Percentiles rank a stretch among this genome's conserved stretches.
These are phyloP conservation scores for Bombus superbus DNA, from an alignment of 1,140 invertebrate genomes.

Conservation along the genomic window DNA sequence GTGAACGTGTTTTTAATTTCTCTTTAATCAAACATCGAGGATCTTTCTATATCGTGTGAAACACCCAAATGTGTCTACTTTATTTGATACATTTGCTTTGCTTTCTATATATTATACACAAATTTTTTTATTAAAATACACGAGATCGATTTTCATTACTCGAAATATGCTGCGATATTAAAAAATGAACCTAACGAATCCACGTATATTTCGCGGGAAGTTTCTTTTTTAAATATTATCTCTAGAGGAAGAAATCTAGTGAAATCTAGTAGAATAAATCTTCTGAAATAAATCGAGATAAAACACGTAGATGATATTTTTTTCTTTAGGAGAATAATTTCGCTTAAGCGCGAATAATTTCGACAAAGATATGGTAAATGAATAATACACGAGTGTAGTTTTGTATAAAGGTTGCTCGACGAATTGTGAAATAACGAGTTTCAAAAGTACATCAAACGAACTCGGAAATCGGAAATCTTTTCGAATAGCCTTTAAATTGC, in stretches of 20 bases:
- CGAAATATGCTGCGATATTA: neutral
- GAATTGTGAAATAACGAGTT: neutral
- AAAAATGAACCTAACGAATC: neutral
- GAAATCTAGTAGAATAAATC: neutral
- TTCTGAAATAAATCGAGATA: neutral
- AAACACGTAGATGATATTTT: too few species aligned
- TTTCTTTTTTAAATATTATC: neutral
- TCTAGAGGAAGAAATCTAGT: too few species aligned
- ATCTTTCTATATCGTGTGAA: neutral
- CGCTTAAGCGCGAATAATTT: neutral
- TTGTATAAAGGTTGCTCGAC: neutral
- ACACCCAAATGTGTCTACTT: neutral
- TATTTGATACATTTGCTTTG: neutral
- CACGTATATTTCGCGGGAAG: too few species aligned
- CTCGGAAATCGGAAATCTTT: neutral
- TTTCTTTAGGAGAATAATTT: neutral
- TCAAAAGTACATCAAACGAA: neutral
- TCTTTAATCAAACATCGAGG: neutral
- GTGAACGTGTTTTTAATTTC: neutral
- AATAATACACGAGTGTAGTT: neutral
- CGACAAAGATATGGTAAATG: neutral
- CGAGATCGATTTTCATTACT: neutral
- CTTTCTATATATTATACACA: neutral
- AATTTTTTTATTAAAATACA: neutral
- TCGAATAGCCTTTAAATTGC: slow-evolving; percentile 61